Evolutionary conservation across 2,888 invertebrate species (phyloP), one percentile per base, ranked within the genome.

Genomic region (Eilema sororculum): DNA sequence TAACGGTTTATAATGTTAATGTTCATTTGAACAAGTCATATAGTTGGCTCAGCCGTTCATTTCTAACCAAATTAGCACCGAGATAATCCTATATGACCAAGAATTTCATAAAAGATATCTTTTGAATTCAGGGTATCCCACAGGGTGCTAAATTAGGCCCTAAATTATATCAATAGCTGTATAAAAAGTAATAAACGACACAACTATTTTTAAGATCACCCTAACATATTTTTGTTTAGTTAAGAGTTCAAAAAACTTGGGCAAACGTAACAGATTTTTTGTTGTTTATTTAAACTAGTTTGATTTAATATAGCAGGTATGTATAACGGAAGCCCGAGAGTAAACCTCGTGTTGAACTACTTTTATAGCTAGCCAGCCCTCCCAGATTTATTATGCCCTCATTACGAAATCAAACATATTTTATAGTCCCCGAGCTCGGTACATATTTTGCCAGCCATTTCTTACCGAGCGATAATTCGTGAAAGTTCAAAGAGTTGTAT

Each of bases 301-400:
- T 63, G 60, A 67, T 60, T 60, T 60, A 67, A 60, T 60, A 67
- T 41, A 60, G 56, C n/a, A n/a, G n/a, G n/a, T 59, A 46, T 58
- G 16, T 28, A 65, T 65, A 65, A 60, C 65, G 62, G 62, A 62
- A 63, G 37, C 62, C 0, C n/a, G 20, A 63, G 56, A 62, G 24
- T 62, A 37, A 68, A 63, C 37, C 8, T 62, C 41, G 62, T 24
- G 16, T 16, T 16, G 56, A 62, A 62, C 9, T 22, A 20, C 22
- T 71, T 71, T 67, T 75, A 70, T 71, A 61, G 65, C 37, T 71
- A 63, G 65, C 37, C 30, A 20, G 60, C 71, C 73, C 80, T 74
- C 75, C 72, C 75, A 71, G 75, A 77, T 80, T 77, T 72, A 72
- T 75, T 30, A 69, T 64, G 78, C 24, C 69, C 82, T 75, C 80